Conservation (phyloP, 2,888 invertebrate species). For the Eristalinus sepulchralis region DNA sequence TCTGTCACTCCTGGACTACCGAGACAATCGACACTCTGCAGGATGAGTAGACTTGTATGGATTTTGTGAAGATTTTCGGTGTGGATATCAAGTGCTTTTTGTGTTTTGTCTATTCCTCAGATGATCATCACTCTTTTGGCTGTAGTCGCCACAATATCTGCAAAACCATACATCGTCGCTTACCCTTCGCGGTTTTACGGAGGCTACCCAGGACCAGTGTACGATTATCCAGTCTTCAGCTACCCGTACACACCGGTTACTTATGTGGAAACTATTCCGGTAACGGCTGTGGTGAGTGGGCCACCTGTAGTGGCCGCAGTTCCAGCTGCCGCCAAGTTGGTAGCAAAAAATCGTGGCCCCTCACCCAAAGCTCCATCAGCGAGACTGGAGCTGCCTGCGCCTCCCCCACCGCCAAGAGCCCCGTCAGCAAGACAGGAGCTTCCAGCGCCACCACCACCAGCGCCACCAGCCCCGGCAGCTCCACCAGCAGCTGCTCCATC, state of each 20-base stretch:
- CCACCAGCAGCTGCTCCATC: conserved; percentile 13
- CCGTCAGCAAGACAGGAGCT: conserved; percentile 1
- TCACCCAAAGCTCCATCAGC: background rate
- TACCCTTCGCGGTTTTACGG: conserved; percentile 44
- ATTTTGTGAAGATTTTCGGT: background rate
- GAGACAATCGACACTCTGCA: conserved; percentile 35
- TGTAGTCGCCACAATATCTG: conserved; percentile 44
- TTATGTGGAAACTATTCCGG: conserved; percentile 53
- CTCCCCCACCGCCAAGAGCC: background rate
- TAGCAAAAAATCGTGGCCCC: conserved; percentile 9
- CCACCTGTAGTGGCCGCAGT: conserved; percentile 23
- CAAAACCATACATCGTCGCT: conserved; percentile 40
- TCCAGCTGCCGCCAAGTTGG: conserved; percentile 43
- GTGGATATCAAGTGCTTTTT: background rate
- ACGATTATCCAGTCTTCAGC: conserved; percentile 44
- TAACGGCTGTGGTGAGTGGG: conserved; percentile 23
- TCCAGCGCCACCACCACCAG: conserved; percentile 2
- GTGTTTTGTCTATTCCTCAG: background rate
- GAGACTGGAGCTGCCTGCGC: background rate
- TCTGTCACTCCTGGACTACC: conserved; percentile 40
- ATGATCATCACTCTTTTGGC: conserved; percentile 62
- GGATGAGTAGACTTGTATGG: conserved; percentile 65
- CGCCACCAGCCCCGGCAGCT: background rate
- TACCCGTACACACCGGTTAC: conserved; percentile 58
- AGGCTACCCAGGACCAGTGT: conserved; percentile 20